Base-by-base conservation (phyloP, 2,797 vertebrate species). In the Enteromius mattozi region DNA sequence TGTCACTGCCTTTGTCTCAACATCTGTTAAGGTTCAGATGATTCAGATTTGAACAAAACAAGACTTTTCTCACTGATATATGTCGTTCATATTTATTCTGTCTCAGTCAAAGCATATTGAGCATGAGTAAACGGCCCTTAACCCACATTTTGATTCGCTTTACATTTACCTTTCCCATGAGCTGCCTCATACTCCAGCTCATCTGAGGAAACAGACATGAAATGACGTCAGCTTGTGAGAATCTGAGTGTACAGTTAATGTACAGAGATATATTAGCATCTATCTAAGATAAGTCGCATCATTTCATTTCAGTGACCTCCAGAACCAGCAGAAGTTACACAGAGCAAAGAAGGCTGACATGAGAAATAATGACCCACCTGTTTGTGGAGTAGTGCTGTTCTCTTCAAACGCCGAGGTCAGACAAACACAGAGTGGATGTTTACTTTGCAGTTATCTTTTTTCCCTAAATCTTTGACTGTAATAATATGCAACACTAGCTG, bases 131-230 rank as follows among this genome's bases (percentile, higher is more conserved):
- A 21, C 42, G 9, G 24, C 70, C 17, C 6, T 9, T n/a, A 21
- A 59, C 21, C 10, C 30, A 27, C 1, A 0, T 47, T 24, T 77
- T 30, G 3, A 37, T 77, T 35, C 17, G 63, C 35, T 59, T 1
- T 37, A 81, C 66, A 86, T 90, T 78, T 84, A 95, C 95, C 91
- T 24, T 78, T 83, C 83, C 89, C 90, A 54, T 93, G 92, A 85
- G 90, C 91, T 0, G 90, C 90, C 40, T 94, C 92, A 83, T 92
- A 93, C 86, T 94, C 89, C 71, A 91, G 88, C 87, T 91, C 91
- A 89, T 95, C 95, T 95, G 87, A 85, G 59, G 77, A 88, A 37
- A 86, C 16, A 51, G 42, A 76, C 6, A 4, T 16, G 65, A n/a
- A n/a, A 33, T 49, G 21, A 49, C 0, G 6, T 21, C 14, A 35